Evolutionary conservation across 2,113 vertebrate genomes (phyloP), one percentile per base, ranked within the genome.

Genomic region (Ardeotis arabs): DNA sequence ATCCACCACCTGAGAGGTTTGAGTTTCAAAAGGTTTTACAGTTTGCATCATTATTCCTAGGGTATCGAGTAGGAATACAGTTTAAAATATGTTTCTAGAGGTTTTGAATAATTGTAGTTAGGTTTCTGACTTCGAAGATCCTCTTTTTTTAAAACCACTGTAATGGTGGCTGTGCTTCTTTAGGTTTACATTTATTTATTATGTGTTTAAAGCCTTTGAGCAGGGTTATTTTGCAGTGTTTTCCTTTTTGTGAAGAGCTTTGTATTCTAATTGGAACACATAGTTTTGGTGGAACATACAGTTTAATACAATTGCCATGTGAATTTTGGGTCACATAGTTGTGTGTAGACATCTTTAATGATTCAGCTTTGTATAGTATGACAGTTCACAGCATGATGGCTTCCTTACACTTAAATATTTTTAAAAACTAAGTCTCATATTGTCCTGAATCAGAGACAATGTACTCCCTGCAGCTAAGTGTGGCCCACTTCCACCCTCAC

Each of bases 31-130:
- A 64, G 4, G 22, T 50, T 81, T 74, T 49, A 44, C 2, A 17
- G 41, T 28, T 76, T 68, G 23, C 56, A 47, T 24, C 24, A 11
- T 52, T 69, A 35, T 49, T 64, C 14, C 20, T 50, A n/a, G 22
- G 9, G 2, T 59, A 8, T 55, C 7, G 19, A 1, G 0, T 37
- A 53, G 23, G 28, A 82, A 23, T 41, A 10, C 4, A 8, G 6
- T 68, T 66, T 59, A 22, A 87, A 67, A 67, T 3, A 10, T 9
- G 4, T 67, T 89, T 78, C 69, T 60, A 18, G 39, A 47, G 22
- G 21, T 19, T 77, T 13, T 74, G 31, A 68, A 37, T 20, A 62
- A 27, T 59, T 64, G 17, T 20, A 23, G 23, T 76, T 50, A n/a
- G 6, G 17, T 62, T 90, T 95, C 63, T 76, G 58, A 62, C 22